Percentiles rank a stretch among this genome's conserved stretches.
These are phyloP conservation scores for Myotis davidii DNA, from an alignment of 2,113 vertebrate species.

Conservation along the genomic window DNA sequence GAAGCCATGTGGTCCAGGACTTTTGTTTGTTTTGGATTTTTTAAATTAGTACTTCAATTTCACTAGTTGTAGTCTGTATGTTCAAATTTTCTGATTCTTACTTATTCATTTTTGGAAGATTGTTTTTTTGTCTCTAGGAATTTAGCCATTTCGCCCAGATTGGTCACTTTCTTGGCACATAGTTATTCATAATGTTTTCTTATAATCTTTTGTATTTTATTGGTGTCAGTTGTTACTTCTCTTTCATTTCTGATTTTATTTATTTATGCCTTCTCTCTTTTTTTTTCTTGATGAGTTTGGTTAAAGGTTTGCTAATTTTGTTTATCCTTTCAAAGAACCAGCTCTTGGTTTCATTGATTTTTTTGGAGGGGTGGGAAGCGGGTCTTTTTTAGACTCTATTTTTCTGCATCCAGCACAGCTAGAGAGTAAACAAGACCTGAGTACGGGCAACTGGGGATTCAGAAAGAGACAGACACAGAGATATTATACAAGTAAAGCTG, in stretches of 20 bases:
- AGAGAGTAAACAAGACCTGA: too few relatives aligned
- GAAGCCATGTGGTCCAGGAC: not conserved
- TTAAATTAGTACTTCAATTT: not conserved
- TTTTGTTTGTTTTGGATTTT: not conserved
- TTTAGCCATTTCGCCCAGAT: not conserved
- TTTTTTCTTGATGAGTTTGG: not conserved
- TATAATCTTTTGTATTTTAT: not conserved
- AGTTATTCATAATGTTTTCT: not conserved
- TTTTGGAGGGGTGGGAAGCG: rapidly evolving
- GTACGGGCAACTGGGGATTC: too few relatives aligned
- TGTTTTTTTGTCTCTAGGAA: not conserved
- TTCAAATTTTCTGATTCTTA: not conserved
- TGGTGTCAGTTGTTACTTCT: not conserved
- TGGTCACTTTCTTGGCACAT: not conserved
- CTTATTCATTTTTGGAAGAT: not conserved
- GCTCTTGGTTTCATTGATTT: not conserved
- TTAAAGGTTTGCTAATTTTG: not conserved
- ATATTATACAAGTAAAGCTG: too few relatives aligned
- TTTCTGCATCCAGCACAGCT: too few relatives aligned
- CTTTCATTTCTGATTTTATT: not conserved
- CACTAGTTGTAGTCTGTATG: not conserved
- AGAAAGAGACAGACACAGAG: too few relatives aligned
- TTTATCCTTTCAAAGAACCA: not conserved
- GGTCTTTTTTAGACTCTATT: not conserved
- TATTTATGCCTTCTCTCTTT: not conserved